Evolutionary conservation across 2,113 vertebrate species (phyloP).

Genomic region (Holacanthus passer): DNA sequence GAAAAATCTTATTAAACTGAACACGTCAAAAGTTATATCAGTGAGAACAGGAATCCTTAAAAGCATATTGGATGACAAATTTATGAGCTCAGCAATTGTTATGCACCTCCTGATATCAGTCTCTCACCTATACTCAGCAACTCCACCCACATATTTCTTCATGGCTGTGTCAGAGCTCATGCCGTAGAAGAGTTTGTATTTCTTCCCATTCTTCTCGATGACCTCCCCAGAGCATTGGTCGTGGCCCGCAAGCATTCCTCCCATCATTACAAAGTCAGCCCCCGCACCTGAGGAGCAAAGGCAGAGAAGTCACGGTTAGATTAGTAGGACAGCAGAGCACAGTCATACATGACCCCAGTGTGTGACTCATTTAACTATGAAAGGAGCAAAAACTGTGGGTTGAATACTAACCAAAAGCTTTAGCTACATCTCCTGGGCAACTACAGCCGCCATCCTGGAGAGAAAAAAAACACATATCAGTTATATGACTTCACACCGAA

Average conservation of each 20-base stretch:
- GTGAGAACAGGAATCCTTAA: background rate
- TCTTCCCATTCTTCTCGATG: constrained; percentile 94
- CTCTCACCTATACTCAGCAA: constrained; percentile 95
- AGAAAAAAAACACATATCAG: background rate
- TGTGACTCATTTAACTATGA: background rate
- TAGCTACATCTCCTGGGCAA: constrained; percentile 98
- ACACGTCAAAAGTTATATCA: background rate
- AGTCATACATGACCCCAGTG: background rate
- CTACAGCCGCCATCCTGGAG: constrained; percentile 95
- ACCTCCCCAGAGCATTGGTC: constrained; percentile 95
- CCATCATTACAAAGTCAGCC: constrained; percentile 98
- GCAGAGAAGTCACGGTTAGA: background rate
- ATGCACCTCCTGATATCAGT: background rate
- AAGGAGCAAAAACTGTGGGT: background rate
- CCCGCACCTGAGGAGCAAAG: constrained; percentile 88
- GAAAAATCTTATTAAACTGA: background rate
- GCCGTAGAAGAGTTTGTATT: constrained; percentile 96
- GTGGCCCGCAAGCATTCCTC: constrained; percentile 98
- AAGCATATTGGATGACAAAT: background rate
- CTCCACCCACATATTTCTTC: constrained; percentile 95
- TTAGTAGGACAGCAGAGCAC: background rate
- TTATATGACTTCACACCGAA: background rate
- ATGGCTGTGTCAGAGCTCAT: constrained; percentile 99
- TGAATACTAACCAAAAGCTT: constrained; percentile 93
- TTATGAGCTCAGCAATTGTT: background rate